These are phyloP conservation scores for Drosophila chauvacae DNA, from an alignment of 1,140 invertebrate species.

Conservation along the genomic window DNA sequence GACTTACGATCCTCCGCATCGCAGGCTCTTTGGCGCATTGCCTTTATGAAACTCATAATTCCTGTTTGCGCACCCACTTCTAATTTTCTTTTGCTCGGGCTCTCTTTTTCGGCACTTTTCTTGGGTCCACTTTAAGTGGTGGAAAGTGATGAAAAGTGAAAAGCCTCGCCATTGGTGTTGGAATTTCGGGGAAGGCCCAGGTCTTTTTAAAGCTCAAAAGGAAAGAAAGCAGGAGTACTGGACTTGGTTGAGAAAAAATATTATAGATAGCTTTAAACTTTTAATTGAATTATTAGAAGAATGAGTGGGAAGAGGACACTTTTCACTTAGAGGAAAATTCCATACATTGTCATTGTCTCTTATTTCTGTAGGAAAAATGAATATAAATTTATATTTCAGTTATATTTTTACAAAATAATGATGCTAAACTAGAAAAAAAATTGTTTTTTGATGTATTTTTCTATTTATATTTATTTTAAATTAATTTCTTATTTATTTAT, in stretches of 20 bases:
- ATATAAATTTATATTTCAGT: background rate
- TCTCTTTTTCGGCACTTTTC: constrained; percentile 23
- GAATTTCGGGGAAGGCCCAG: background rate
- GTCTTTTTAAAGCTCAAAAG: background rate
- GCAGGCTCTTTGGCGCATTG: constrained; percentile 61
- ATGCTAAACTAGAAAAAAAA: background rate
- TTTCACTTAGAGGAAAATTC: background rate
- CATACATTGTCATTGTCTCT: background rate
- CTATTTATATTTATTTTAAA: background rate
- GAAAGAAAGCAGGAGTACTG: background rate
- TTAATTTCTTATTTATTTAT: constrained; percentile 14
- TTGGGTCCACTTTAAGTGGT: constrained; percentile 30
- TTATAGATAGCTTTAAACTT: constrained; percentile 25
- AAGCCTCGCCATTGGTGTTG: background rate
- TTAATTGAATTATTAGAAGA: constrained; percentile 44
- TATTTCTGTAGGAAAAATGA: background rate
- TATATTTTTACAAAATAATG: background rate
- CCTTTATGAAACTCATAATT: constrained; percentile 65
- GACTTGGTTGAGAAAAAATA: background rate
- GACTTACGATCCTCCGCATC: constrained; percentile 64
- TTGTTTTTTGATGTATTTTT: rapidly evolving
- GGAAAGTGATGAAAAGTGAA: constrained; percentile 35
- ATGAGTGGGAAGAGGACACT: background rate
- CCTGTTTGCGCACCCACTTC: constrained; percentile 30
- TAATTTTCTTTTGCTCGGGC: background rate